Conservation (phyloP, 2,888 invertebrate species). For the Macrosoma leucophasiata region DNA sequence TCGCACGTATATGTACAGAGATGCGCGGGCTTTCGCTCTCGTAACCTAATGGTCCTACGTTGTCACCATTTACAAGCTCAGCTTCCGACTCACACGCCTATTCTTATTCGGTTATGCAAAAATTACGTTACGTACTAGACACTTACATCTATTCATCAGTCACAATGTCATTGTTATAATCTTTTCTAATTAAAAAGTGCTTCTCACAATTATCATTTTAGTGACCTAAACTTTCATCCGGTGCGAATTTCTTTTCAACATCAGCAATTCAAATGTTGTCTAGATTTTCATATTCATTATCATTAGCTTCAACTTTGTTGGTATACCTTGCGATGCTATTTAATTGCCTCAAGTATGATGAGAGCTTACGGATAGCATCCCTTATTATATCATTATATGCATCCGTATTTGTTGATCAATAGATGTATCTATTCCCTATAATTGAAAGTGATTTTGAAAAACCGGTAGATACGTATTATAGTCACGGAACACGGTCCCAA, state of each 20-base stretch:
- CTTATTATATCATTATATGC: conserved; percentile 31
- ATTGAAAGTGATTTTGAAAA: conserved; percentile 25
- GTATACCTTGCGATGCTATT: too few species aligned
- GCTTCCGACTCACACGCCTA: conserved; percentile 38
- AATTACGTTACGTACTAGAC: conserved; percentile 38
- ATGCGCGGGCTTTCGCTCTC: conserved; percentile 29
- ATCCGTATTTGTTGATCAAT: too few species aligned
- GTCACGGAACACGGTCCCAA: too few species aligned
- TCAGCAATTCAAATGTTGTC: too few species aligned
- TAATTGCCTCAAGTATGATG: too few species aligned
- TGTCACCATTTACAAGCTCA: conserved; percentile 14
- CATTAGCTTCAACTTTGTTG: too few species aligned
- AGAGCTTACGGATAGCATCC: conserved; percentile 20
- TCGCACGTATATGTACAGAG: conserved; percentile 42
- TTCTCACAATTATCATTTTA: conserved; percentile 16
- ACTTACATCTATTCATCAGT: conserved; percentile 28
- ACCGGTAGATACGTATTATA: conserved; percentile 24
- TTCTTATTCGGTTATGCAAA: conserved; percentile 48
- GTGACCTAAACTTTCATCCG: conserved; percentile 9
- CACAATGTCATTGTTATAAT: conserved; percentile 33
- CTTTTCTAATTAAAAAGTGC: conserved; percentile 30
- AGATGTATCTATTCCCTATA: conserved; percentile 16
- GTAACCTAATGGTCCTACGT: conserved; percentile 28
- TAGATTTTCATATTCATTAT: too few species aligned
- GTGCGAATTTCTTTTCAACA: too few species aligned